Base-by-base conservation (phyloP, 2,113 vertebrate genomes). In the Tupaia tana region DNA sequence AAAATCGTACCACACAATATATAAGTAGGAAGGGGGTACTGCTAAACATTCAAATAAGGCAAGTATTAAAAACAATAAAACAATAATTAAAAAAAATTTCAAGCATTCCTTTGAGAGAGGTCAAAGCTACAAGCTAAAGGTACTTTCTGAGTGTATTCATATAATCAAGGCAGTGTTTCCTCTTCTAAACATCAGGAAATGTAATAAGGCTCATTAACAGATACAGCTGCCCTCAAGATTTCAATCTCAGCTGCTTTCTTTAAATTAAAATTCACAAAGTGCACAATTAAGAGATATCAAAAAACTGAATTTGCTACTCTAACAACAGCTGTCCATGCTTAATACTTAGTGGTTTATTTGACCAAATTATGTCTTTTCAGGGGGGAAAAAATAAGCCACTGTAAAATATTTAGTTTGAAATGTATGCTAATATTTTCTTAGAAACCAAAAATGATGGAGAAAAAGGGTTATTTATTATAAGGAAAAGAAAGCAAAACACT, bases 1-100 rank as follows among this genome's bases (percentile, higher is more conserved):
- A 99, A 99, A 99, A 99, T 99, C 98, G 98, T 99, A 99, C 99
- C 98, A 99, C 99, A 99, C 99, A 98, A 98, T 99, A 99, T 99
- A 99, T 99, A 99, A 99, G 99, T 99, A 97, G 98, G 99, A 96
- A 95, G 91, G 94, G 95, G 98, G 95, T 97, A 97, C 95, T 96
- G 98, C 98, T 98, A 98, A 98, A 98, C 98, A 98, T 98, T 98
- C 98, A 98, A 98, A 99, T 99, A 99, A 99, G 98, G 98, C 98
- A 98, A 98, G 98, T 98, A 98, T 98, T 98, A 89, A 99, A 99
- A 98, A 98, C 98, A 98, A 98, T 98, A 98, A 99, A 98, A 98
- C 97, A 98, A 93, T 97, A 98, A 98, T 98, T 98, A 98, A 98
- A 99, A 95, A 78, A 63, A 54, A 95, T 96, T 96, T 96, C 98